A percentile compares a stretch with the other conserved stretches of the same genome.
Conservation (phyloP, 2,888 invertebrate genomes). For the Macaria liturata region DNA sequence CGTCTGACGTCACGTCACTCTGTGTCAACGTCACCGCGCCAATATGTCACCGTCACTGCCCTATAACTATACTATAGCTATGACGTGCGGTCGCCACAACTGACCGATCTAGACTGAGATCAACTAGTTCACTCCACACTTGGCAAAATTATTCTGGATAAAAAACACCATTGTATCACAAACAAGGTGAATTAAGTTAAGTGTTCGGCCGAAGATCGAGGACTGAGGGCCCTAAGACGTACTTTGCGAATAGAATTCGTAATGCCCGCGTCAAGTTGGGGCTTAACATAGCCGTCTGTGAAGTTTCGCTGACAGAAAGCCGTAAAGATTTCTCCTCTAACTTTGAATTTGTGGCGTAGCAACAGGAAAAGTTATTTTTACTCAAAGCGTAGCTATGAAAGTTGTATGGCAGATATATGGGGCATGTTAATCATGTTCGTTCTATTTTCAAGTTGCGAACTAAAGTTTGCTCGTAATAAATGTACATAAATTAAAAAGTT, state of each 20-base stretch:
- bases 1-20: constrained; percentile 39
- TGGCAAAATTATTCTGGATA: constrained; percentile 62
- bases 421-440: no score
- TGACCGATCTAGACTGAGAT: constrained; percentile 71
- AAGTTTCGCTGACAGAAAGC: constrained; percentile 15
- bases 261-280: constrained; percentile 17
- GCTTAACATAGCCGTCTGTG: constrained; percentile 23
- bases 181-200: constrained; percentile 61
- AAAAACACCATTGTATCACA: constrained; percentile 62
- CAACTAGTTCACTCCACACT: constrained; percentile 53
- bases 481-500: no score
- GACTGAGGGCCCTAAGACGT: constrained; percentile 20
- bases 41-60: constrained; percentile 44
- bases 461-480: no score
- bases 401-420: no score
- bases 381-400: no score
- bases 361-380: neutral
- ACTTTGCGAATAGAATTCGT: constrained; percentile 22
- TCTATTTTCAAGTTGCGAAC: no score
- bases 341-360: constrained; percentile 3
- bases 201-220: constrained; percentile 45
- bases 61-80: constrained; percentile 44
- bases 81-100: constrained; percentile 64
- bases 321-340: constrained; percentile 16
- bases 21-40: constrained; percentile 37